phyloP scores from a whole-genome alignment of 2,113 vertebrate genomes.

The Eudyptes chrysolophus region DNA sequence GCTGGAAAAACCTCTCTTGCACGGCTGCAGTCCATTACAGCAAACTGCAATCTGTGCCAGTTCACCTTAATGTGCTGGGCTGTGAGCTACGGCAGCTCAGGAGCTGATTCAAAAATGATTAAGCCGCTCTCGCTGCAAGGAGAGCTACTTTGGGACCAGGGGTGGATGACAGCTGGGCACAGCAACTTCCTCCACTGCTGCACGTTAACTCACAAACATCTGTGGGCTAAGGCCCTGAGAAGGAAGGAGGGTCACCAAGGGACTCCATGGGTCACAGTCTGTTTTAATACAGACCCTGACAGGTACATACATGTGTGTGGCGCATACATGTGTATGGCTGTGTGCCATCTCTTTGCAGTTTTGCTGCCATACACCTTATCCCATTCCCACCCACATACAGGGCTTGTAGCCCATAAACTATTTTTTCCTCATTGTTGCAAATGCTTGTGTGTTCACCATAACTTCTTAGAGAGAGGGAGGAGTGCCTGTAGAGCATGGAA shows the following conservation, averaged over 20 bases:
- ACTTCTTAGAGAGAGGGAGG: not conserved
- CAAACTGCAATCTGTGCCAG: not conserved
- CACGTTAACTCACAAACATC: not conserved
- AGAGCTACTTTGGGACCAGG: not conserved
- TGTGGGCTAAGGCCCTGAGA: not conserved
- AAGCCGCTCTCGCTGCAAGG: not conserved
- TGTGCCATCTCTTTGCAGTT: not conserved
- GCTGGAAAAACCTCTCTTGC: constrained; percentile 12
- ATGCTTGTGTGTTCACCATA: not conserved
- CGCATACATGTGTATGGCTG: accelerated
- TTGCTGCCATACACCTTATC: not conserved
- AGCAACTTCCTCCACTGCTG: not conserved
- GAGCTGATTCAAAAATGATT: constrained; percentile 31
- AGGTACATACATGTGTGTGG: accelerated
- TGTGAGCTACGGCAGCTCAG: not conserved
- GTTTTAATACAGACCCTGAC: not conserved
- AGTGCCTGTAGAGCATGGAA: not conserved
- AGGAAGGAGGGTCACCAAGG: not conserved
- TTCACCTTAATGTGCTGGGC: constrained; percentile 16
- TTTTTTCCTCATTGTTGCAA: not conserved
- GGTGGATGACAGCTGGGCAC: not conserved
- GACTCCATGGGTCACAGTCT: not conserved
- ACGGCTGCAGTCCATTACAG: constrained; percentile 8
- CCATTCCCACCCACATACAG: not conserved
- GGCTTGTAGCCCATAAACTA: not conserved